phyloP scores from a whole-genome alignment of 1,140 invertebrate species.

The Drosophila jambulina region DNA sequence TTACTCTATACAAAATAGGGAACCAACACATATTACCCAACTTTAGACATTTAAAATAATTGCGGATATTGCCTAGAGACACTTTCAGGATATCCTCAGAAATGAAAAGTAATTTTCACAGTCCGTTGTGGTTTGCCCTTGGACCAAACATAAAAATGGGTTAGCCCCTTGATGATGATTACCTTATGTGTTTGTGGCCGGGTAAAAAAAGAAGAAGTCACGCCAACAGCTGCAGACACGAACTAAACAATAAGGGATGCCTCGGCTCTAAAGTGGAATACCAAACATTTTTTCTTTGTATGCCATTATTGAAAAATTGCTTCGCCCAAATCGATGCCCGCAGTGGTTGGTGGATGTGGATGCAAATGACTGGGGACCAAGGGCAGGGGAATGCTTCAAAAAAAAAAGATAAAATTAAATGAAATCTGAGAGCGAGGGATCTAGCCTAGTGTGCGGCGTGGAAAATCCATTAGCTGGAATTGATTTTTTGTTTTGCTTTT shows the following conservation, averaged over 20 bases:
- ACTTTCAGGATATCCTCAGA: not conserved
- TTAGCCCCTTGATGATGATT: constrained; percentile 39
- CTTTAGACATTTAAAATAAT: constrained; percentile 6
- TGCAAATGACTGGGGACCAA: constrained; percentile 37
- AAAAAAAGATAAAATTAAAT: constrained; percentile 41
- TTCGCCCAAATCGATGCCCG: constrained; percentile 48
- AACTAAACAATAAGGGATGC: constrained; percentile 43
- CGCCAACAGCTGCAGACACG: constrained; percentile 32
- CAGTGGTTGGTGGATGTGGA: constrained; percentile 15
- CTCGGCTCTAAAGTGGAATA: constrained; percentile 36
- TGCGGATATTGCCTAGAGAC: constrained; percentile 10
- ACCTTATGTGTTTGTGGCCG: constrained; percentile 29
- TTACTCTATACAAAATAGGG: not conserved
- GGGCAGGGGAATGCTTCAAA: not conserved
- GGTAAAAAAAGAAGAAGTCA: constrained; percentile 14
- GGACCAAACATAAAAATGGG: constrained; percentile 18
- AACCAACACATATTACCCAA: not conserved
- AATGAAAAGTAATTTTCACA: constrained; percentile 24
- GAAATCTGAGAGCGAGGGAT: constrained; percentile 38
- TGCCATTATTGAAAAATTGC: constrained; percentile 52
- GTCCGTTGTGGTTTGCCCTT: constrained; percentile 14
- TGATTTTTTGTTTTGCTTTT: constrained; percentile 62
- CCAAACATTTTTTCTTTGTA: constrained; percentile 49
- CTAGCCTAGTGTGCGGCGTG: constrained; percentile 42
- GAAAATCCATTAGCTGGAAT: constrained; percentile 67